A percentile compares a stretch with the other conserved stretches of the same genome.
Evolutionary conservation across 2,888 invertebrate genomes (phyloP).

Genomic region (Lydus trimaculatus): DNA sequence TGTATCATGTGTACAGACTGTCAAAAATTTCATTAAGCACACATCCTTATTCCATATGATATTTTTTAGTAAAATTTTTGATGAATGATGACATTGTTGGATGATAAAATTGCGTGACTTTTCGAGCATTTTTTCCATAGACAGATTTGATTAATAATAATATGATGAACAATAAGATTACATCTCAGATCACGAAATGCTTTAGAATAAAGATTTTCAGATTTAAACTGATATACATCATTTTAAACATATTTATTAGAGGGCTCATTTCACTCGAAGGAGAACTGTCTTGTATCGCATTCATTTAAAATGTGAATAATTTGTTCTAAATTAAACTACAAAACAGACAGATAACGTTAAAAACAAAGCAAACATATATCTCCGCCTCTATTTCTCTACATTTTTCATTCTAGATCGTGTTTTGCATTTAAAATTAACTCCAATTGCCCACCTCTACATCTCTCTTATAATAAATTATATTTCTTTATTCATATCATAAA

Average conservation of each 20-base stretch:
- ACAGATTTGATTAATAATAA: constrained; percentile 18
- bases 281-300: neutral
- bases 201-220: neutral
- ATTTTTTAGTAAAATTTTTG: constrained; percentile 14
- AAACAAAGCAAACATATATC: neutral
- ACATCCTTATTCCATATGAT: neutral
- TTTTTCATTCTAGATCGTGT: neutral
- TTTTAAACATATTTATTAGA: neutral
- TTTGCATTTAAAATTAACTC: constrained; percentile 2
- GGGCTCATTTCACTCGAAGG: neutral
- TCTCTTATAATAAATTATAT: neutral
- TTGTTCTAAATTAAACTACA: neutral
- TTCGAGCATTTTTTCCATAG: constrained; percentile 16
- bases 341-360: neutral
- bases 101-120: constrained; percentile 29
- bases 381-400: neutral
- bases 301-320: neutral
- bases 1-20: neutral
- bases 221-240: constrained; percentile 15
- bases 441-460: neutral
- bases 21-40: neutral
- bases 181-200: neutral
- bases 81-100: constrained; percentile 22
- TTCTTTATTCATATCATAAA: neutral
- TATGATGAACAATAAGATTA: neutral